Evolutionary conservation across 2,113 vertebrate species (phyloP).

Genomic region (Poeciliopsis occidentalis): DNA sequence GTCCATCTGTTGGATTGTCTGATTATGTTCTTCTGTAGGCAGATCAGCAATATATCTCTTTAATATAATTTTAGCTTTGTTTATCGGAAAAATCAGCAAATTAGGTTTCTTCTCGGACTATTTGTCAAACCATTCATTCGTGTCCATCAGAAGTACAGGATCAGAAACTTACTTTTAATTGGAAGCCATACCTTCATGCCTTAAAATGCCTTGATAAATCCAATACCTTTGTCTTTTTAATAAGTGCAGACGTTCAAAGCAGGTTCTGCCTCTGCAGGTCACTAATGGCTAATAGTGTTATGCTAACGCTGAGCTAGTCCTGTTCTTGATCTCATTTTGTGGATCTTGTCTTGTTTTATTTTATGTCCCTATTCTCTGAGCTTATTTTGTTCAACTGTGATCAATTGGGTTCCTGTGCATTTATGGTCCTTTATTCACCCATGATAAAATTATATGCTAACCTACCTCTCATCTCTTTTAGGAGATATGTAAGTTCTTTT

Average conservation of each 20-base stretch:
- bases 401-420: neutral
- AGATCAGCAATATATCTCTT: neutral
- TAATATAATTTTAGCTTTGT: neutral
- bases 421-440: neutral
- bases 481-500: neutral
- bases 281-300: neutral
- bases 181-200: too few relatives aligned
- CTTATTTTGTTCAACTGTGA: neutral
- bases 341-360: neutral
- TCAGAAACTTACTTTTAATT: too few relatives aligned
- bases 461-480: too few relatives aligned
- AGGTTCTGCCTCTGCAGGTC: neutral
- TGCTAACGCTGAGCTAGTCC: neutral
- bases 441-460: too few relatives aligned
- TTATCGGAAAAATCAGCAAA: too few relatives aligned
- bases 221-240: neutral
- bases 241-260: neutral
- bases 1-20: neutral
- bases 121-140: too few relatives aligned
- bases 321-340: neutral
- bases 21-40: neutral
- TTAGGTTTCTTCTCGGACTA: too few relatives aligned
- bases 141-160: too few relatives aligned
- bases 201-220: too few relatives aligned
- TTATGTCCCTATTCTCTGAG: neutral